Evolutionary conservation across 2,797 vertebrate species (phyloP).

Genomic region (Saguinus oedipus): DNA sequence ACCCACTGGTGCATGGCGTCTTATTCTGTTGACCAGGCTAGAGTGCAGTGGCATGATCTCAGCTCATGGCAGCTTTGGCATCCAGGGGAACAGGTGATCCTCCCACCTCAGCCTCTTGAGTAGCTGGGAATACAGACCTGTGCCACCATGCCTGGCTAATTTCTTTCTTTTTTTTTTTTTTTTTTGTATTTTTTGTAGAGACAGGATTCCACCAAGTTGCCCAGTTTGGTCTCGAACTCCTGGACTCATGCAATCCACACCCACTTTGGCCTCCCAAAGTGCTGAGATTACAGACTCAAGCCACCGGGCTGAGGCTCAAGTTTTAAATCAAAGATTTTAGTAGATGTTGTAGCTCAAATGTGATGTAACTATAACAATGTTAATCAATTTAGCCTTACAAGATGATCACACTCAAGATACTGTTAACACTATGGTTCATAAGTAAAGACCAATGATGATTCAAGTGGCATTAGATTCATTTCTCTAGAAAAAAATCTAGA

Average conservation of each 20-base stretch:
- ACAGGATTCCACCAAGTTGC: neutral
- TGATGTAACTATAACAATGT: neutral
- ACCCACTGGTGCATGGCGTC: neutral
- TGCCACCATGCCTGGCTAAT: neutral
- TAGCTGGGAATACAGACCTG: neutral
- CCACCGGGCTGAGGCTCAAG: neutral
- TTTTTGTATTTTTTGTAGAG: neutral
- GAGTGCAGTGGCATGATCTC: neutral
- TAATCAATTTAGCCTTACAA: neutral
- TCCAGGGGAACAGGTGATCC: neutral
- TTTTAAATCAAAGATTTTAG: neutral
- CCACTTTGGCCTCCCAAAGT: neutral
- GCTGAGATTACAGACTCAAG: neutral
- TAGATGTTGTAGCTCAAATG: neutral
- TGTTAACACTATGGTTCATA: neutral
- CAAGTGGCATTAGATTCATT: neutral
- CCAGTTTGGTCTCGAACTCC: neutral
- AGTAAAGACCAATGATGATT: neutral
- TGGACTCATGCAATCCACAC: neutral
- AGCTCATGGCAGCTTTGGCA: neutral
- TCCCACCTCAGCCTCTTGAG: neutral
- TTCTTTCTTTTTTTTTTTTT: too few species aligned
- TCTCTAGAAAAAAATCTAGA: neutral
- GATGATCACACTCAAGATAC: neutral
- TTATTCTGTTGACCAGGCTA: neutral